Evolutionary conservation across 2,113 vertebrate genomes (phyloP), one percentile per base, ranked within the genome.

Genomic region (Strigops habroptila): DNA sequence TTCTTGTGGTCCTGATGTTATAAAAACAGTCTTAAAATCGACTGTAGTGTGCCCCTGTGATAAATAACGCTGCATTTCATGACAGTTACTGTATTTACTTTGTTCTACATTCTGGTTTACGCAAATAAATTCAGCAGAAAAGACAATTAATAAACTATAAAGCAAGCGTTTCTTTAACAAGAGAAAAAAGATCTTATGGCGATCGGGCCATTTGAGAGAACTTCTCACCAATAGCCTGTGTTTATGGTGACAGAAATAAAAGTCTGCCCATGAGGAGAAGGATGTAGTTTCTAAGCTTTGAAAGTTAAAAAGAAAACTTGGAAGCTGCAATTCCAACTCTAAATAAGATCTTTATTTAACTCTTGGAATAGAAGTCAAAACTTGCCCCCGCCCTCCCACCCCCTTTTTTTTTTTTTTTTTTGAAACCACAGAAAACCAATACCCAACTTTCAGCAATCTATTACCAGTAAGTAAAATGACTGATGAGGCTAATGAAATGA

Each of bases 391-490:
- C 39, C 14, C 18, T 30, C 12, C 21, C 13, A 18, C 19, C 13
- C 9, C 4, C 21, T 44, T 44, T 44, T 35, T 24, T 9, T 14
- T 21, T 24, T 62, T 59, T 67, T 11, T 7, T 7, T 57, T 96
- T 88, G 82, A 82, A 90, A 97, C 88, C 92, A 89, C 53, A 51
- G 93, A 90, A 96, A 96, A 96, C 37, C 60, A 57, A 96, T 84
- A 92, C 86, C 53, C 68, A 89, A 67, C 41, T 43, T 94, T 43
- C 52, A 94, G 82, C 82, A 91, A 73, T 31, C 25, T 91, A 78
- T 88, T 96, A 88, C 75, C 64, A 96, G 37, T 71, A 68, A 70
- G 93, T 88, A 73, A 85, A 90, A 86, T 57, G 96, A 90, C 89
- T 90, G 90, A 96, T 87, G 83, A 94, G 71, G 55, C 55, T 88